Evolutionary conservation across 2,888 invertebrate genomes (phyloP).

Genomic region (Achlya flavicornis): DNA sequence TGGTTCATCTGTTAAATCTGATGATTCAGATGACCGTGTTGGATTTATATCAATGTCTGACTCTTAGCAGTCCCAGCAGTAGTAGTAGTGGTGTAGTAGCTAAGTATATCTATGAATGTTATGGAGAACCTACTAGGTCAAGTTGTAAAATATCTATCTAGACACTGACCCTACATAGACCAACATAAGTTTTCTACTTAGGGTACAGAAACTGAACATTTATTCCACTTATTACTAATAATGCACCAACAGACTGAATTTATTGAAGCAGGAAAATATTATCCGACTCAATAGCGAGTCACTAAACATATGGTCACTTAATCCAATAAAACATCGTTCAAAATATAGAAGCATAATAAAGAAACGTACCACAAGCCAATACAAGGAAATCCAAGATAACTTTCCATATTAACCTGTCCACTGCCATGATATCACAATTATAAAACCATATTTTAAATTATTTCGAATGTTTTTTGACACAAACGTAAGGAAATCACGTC

Average conservation of each 20-base stretch:
- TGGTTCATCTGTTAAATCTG: neutral
- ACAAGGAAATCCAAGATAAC: slow-evolving; percentile 64
- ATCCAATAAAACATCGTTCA: neutral
- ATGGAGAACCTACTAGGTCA: too few species aligned
- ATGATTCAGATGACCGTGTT: too few species aligned
- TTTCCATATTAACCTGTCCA: slow-evolving; percentile 64
- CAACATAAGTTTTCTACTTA: too few species aligned
- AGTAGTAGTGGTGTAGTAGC: too few species aligned
- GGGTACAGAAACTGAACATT: too few species aligned
- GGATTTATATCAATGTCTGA: too few species aligned
- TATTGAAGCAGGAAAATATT: neutral
- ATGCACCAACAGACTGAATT: too few species aligned
- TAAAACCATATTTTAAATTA: slow-evolving; percentile 25
- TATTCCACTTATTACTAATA: too few species aligned
- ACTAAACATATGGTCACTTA: neutral
- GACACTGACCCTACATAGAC: too few species aligned
- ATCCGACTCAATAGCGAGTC: neutral
- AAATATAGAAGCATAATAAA: neutral
- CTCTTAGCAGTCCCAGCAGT: too few species aligned
- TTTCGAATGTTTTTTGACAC: slow-evolving; percentile 24
- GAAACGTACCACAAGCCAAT: slow-evolving; percentile 62
- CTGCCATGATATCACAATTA: slow-evolving; percentile 46
- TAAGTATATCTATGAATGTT: too few species aligned
- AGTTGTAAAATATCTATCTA: too few species aligned
- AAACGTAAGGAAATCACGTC: neutral